phyloP scores from a whole-genome alignment of 2,888 invertebrate genomes.

The Polydrusus cervinus region DNA sequence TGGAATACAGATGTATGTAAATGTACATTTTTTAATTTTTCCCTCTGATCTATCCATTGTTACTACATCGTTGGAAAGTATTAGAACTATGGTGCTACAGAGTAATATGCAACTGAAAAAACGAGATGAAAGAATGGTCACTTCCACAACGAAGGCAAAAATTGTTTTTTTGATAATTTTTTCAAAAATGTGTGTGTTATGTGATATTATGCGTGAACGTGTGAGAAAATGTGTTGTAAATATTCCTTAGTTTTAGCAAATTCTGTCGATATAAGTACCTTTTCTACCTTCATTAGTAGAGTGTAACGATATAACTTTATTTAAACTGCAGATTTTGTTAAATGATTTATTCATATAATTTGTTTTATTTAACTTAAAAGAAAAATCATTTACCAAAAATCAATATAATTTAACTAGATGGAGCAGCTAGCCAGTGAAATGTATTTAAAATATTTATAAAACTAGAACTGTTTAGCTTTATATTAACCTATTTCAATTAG shows the following conservation, averaged over 20 bases:
- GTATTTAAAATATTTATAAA: neutral
- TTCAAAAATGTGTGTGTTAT: constrained; percentile 22
- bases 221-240: constrained; percentile 44
- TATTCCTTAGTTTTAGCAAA: constrained; percentile 35
- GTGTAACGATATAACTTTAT: constrained; percentile 32
- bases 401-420: constrained; percentile 3
- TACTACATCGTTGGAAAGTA: neutral
- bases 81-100: constrained; percentile 69
- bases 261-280: constrained; percentile 47
- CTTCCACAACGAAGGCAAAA: constrained; percentile 43
- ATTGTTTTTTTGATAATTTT: constrained; percentile 25
- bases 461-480: constrained; percentile 12
- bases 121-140: constrained; percentile 31
- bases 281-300: constrained; percentile 48
- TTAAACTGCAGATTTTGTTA: neutral
- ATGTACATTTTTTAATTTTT: neutral
- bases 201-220: constrained; percentile 7
- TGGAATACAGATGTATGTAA: too few species aligned
- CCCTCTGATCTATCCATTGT: neutral
- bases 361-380: neutral
- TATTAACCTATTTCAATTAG: neutral
- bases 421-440: constrained; percentile 26
- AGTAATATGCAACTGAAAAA: constrained; percentile 52
- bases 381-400: neutral
- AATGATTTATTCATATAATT: constrained; percentile 1